Conservation (phyloP, 1,140 invertebrate species). For the Pemphigus obesinymphae region DNA sequence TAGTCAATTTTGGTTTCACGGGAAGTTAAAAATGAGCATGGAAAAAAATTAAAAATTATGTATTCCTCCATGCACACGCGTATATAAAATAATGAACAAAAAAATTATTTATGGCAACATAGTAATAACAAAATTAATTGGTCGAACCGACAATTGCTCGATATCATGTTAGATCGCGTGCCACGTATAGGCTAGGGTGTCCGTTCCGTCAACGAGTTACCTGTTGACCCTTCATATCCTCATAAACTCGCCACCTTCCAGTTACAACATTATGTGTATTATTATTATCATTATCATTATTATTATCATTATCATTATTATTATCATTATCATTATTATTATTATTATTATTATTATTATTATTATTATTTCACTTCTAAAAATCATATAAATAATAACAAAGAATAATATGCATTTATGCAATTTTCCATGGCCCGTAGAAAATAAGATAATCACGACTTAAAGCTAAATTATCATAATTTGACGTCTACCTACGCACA, state of each 20-base stretch:
- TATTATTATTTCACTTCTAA: too few relatives aligned
- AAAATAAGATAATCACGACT: not conserved
- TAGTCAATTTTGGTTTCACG: not conserved
- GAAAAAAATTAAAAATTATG: not conserved
- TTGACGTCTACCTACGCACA: not conserved
- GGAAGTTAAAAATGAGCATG: not conserved
- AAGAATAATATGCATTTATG: not conserved
- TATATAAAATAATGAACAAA: not conserved
- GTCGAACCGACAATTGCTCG: conserved; percentile 33
- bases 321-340: too few relatives aligned
- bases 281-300: not conserved
- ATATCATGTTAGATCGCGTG: conserved; percentile 36
- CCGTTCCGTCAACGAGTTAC: conserved; percentile 37
- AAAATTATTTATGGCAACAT: not conserved
- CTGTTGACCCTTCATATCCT: conserved; percentile 36
- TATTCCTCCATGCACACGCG: not conserved
- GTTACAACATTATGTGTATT: not conserved
- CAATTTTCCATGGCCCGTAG: not conserved
- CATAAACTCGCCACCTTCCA: not conserved
- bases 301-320: too few relatives aligned
- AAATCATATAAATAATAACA: not conserved
- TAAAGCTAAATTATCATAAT: not conserved
- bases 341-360: too few relatives aligned
- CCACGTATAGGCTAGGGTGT: not conserved
- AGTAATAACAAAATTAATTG: conserved; percentile 30